Base-by-base conservation (phyloP, 2,888 invertebrate species). In the Crematogaster levior region DNA sequence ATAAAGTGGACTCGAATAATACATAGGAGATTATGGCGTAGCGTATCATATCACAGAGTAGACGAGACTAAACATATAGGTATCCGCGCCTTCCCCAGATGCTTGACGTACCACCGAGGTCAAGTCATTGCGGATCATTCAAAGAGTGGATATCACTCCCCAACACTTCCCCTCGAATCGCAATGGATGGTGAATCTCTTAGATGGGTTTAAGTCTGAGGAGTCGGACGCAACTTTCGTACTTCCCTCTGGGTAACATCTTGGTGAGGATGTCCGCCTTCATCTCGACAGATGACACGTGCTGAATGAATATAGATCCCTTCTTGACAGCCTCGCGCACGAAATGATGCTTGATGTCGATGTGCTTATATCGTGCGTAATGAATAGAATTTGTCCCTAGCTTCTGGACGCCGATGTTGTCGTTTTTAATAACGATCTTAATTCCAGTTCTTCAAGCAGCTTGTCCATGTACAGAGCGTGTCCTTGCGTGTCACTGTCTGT, bases 141-240 rank as follows among this genome's bases (percentile, higher is more conserved):
- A n/a, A n/a, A n/a, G n/a, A n/a, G n/a, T n/a, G n/a, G n/a, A n/a
- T n/a, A n/a, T n/a, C n/a, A n/a, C n/a, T n/a, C n/a, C n/a, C 68
- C 10, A 43, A 72, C 24, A 72, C 58, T 58, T 18, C 40, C 72
- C 72, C 43, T 72, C 43, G 56, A 72, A 24, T 0, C 21, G 53
- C 68, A 3, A 2, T 15, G 43, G 18, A 1, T 3, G 15, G 0
- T n/a, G 6, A 34, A 34, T 5, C 15, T 2, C 15, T 46, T 10
- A 46, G 3, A 46, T 46, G 5, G 43, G 0, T 15, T 18, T 46
- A 10, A 46, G 43, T 0, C 43, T 15, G 0, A 46, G 15, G 5
- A 10, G 4, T 10, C 4, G 2, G 0, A 18, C 12, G 7, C 43
- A 46, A 1, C 1, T 3, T 1, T 40, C 18, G 21, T 53, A 46